phyloP scores from a whole-genome alignment of 2,113 vertebrate species.

The Brachirus orientalis region DNA sequence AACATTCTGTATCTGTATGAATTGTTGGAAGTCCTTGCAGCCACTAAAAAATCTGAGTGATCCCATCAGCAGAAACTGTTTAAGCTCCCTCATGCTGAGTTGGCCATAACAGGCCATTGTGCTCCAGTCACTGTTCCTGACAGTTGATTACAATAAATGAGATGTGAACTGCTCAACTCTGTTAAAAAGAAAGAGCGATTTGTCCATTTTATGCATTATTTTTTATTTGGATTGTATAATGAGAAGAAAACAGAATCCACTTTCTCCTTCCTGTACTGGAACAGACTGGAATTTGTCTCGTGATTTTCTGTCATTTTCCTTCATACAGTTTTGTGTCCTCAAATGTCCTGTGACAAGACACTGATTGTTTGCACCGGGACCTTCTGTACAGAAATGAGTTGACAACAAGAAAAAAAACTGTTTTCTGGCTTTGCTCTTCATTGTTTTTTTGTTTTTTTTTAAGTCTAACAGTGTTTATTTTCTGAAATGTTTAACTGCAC shows the following conservation, averaged over 20 bases:
- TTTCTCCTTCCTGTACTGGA: neutral
- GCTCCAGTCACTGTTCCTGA: slow-evolving; percentile 48
- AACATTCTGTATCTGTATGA: no score
- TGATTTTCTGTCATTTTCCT: neutral
- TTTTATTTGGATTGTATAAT: neutral
- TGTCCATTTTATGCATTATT: neutral
- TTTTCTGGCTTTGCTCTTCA: no score
- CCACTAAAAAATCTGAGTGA: slow-evolving; percentile 2
- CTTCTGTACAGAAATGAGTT: neutral
- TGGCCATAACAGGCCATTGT: slow-evolving; percentile 62
- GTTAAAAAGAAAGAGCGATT: neutral
- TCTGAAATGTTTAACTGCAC: no score
- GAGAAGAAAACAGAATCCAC: neutral
- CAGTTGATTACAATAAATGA: slow-evolving; percentile 14
- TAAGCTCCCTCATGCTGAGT: no score
- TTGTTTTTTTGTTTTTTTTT: no score
- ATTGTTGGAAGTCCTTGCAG: no score
- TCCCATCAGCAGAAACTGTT: slow-evolving; percentile 46
- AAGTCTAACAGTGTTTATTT: no score
- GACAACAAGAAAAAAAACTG: no score
- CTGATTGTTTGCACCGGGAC: neutral
- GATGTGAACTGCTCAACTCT: slow-evolving; percentile 19
- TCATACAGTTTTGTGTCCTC: neutral
- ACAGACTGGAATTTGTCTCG: neutral
- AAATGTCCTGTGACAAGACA: slow-evolving; percentile 9